phyloP scores from a whole-genome alignment of 2,888 invertebrate genomes.

The Gisinianus flammeolus region DNA sequence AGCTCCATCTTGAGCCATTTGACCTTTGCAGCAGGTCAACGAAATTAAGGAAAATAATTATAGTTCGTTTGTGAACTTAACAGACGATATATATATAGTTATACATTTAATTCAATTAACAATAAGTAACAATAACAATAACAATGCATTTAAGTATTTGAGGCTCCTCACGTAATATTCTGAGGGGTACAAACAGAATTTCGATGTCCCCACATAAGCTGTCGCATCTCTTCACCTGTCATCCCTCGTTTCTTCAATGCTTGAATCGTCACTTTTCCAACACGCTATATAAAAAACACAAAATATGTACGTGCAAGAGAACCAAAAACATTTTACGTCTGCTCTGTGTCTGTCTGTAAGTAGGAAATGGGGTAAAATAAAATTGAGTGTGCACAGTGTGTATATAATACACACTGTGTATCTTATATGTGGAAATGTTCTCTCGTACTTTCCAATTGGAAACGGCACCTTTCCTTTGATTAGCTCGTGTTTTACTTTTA shows the following conservation, averaged over 20 bases:
- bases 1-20: too few species aligned
- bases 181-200: slow-evolving; percentile 83
- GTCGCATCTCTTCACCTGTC: slow-evolving; percentile 83
- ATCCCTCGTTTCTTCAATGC: slow-evolving; percentile 81
- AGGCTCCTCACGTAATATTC: slow-evolving; percentile 67
- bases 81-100: too few species aligned
- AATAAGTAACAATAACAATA: neutral
- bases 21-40: too few species aligned
- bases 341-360: too few species aligned
- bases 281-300: slow-evolving; percentile 68
- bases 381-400: neutral
- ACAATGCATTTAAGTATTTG: neutral
- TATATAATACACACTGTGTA: neutral
- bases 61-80: too few species aligned
- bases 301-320: slow-evolving; percentile 2
- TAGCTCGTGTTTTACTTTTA: slow-evolving; percentile 93
- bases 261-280: slow-evolving; percentile 79
- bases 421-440: neutral
- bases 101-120: neutral
- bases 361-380: too few species aligned
- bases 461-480: slow-evolving; percentile 93
- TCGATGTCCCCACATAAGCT: slow-evolving; percentile 85
- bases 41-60: too few species aligned
- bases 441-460: slow-evolving; percentile 92
- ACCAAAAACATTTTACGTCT: too few species aligned